Base-by-base conservation (phyloP, 1,140 invertebrate species). In the Chrysomallon squamiferum region DNA sequence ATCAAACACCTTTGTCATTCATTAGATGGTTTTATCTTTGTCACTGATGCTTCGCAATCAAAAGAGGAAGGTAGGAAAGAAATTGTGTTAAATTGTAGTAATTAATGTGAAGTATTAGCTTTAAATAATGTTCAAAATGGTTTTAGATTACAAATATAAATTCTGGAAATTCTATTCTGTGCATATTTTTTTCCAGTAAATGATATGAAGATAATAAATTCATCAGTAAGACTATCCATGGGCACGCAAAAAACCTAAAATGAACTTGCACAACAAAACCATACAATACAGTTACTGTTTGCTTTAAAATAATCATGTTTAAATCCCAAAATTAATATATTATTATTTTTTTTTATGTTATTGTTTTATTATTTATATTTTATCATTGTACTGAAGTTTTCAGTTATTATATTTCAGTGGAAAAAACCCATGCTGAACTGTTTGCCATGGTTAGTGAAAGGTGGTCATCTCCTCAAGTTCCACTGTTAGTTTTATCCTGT, bases 11-110 rank as follows among this genome's bases (percentile, higher is more conserved):
- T 79, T 32, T 79, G 78, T 71, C 68, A 74, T 30, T 74, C 72
- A 33, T 62, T 82, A 20, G 76, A 80, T 72, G 80, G 73, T 9
- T 80, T 82, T 62, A 71, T 82, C n/a, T 82, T 74, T 77, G 79
- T 82, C 32, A 69, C 79, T 20, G 77, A 82, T 72, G 69, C 76
- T 13, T 69, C 77, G 1, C 49, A 60, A 27, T 52, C 69, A 65
- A 25, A 57, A 49, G 67, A 70, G 11, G 20, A 47, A 25, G 62
- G 75, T 77, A 68, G 62, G 64, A 6, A 18, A 11, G 6, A 29
- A n/a, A 29, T 30, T 30, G 0, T 0, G 9, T 29, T 41, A 45
- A 30, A 18, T 20, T 27, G 13, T 45, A 11, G n/a, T n/a, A n/a
- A n/a, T 3, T 33, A 2, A n/a, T 59, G 15, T 32, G 3, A 38